Percentiles rank a stretch among this genome's conserved stretches.
Evolutionary conservation across 2,797 vertebrate species (phyloP).

Genomic region (Hapalemur alaotrensis): DNA sequence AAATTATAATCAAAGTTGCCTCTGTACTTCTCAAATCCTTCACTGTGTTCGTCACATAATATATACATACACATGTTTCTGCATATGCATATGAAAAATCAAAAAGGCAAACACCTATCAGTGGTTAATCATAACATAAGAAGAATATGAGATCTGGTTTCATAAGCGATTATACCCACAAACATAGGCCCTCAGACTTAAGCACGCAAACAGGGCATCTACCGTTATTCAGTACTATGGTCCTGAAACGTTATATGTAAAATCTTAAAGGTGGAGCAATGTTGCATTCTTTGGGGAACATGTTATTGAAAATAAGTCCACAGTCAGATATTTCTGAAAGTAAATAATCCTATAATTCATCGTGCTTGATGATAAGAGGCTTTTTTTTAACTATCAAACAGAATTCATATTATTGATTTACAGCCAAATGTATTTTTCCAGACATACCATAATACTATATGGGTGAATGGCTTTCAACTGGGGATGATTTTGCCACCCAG

Average conservation of each 20-base stretch:
- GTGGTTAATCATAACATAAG: neutral
- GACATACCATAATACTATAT: neutral
- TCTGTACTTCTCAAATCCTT: neutral
- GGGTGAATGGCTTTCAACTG: neutral
- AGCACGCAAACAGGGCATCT: neutral
- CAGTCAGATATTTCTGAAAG: neutral
- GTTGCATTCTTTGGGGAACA: neutral
- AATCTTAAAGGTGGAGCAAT: neutral
- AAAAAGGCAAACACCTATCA: neutral
- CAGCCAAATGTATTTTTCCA: neutral
- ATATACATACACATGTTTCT: neutral
- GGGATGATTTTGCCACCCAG: neutral
- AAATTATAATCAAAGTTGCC: slow-evolving; percentile 10
- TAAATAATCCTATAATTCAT: neutral
- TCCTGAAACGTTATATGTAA: neutral
- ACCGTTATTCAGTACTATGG: accelerated
- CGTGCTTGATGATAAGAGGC: neutral
- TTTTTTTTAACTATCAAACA: neutral
- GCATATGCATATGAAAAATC: neutral
- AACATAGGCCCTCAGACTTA: neutral
- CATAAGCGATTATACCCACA: no score
- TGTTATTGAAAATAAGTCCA: neutral
- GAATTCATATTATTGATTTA: neutral
- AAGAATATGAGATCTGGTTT: neutral
- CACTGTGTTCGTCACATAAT: neutral